Base-by-base conservation (phyloP, 2,797 vertebrate species). In the Tachyglossus aculeatus region DNA sequence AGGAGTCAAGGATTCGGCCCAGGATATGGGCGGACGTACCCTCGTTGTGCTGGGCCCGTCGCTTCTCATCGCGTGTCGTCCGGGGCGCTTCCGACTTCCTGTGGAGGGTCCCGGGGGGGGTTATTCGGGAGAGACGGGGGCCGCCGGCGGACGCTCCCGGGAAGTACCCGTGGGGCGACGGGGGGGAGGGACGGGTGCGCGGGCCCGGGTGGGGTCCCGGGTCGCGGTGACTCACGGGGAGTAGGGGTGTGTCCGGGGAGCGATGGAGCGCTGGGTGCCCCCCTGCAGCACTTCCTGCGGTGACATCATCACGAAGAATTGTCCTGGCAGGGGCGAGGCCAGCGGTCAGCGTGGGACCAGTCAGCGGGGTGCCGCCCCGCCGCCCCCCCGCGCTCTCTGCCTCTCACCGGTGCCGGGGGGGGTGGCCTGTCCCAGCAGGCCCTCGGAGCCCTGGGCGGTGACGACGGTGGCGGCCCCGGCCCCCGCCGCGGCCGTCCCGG, bases 301-400 rank as follows among this genome's bases (percentile, higher is more conserved):
- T 3, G 97, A 97, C 97, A 98, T 97, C 96, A 98, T 98, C 79
- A 98, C 95, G 62, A 97, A 98, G 59, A 97, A 94, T 63, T 97
- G 96, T 61, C 96, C 96, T 97, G 85, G 4, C 39, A 47, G 29
- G 50, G 9, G 9, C 7, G 15, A 66, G 55, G 31, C 51, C 10
- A 7, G n/a, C n/a, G n/a, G n/a, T n/a, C n/a, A n/a, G n/a, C n/a
- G n/a, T n/a, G n/a, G n/a, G n/a, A n/a, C n/a, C n/a, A n/a, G n/a
- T n/a, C n/a, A n/a, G n/a, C n/a, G n/a, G n/a, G n/a, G n/a, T n/a
- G n/a, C n/a, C n/a, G n/a, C n/a, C n/a, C n/a, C n/a, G n/a, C n/a
- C n/a, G n/a, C n/a, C n/a, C n/a, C n/a, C n/a, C n/a, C n/a, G n/a
- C n/a, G n/a, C n/a, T n/a, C n/a, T n/a, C n/a, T n/a, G 15, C 15